phyloP scores from a whole-genome alignment of 2,113 vertebrate genomes.

The Rhegmatorhina hoffmannsi region DNA sequence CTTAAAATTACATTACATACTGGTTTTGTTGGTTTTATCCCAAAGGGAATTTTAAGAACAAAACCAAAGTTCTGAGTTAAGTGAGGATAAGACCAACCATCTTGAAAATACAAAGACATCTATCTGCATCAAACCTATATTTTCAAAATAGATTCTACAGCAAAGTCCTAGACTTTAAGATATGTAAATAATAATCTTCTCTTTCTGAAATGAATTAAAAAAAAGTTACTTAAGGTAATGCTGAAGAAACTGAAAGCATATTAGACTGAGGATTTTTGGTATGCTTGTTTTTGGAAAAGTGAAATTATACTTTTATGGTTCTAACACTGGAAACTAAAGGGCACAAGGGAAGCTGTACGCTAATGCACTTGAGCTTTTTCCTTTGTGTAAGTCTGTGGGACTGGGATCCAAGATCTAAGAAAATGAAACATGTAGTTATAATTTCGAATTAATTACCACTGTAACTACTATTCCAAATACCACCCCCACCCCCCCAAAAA shows the following conservation, averaged over 20 bases:
- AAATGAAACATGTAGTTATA: neutral
- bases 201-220: neutral
- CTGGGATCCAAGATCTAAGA: neutral
- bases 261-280: fast-evolving
- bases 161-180: neutral
- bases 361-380: neutral
- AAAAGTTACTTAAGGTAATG: neutral
- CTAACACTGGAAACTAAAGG: neutral
- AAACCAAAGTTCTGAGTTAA: neutral
- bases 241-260: neutral
- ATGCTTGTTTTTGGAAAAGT: neutral
- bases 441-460: neutral
- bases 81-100: neutral
- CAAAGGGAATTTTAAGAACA: neutral
- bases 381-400: neutral
- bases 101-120: neutral
- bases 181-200: neutral
- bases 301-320: neutral
- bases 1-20: neutral
- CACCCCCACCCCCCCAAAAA: too few relatives aligned
- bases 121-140: neutral
- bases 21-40: neutral
- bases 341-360: neutral
- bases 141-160: neutral
- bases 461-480: neutral